Base-by-base conservation (phyloP, 2,888 invertebrate species). In the Macaria liturata region DNA sequence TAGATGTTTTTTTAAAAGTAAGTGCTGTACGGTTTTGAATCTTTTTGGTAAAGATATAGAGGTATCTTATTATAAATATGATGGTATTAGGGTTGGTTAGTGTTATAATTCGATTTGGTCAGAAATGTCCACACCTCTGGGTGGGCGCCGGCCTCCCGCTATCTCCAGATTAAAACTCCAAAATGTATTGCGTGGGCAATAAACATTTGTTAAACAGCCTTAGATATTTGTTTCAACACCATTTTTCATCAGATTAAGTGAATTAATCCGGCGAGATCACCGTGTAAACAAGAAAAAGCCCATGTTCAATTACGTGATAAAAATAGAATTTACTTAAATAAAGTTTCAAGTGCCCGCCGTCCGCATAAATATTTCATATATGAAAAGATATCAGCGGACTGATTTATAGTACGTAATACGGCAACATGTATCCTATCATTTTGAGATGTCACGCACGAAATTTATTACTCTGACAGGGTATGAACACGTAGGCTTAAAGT, bases 71-170 rank as follows among this genome's bases (percentile, higher is more conserved):
- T 59, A 54, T 46, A 57, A 40, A 46, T 37, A 57, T 57, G 59
- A 59, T 53, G 47, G 67, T 62, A 72, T 61, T 54, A 50, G 57
- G 62, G 66, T 65, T 69, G 70, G 71, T 80, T 78, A 67, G 61
- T 71, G 71, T 72, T 81, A 80, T 87, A 87, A 87, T 88, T 88
- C 81, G 87, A 87, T 88, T 86, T 88, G 77, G 83, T 84, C 75
- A 67, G 75, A 83, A 72, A 81, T 84, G 88, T 88, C 87, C 81
- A 86, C 86, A 86, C 86, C 88, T 88, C 81, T 88, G 91, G 90
- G 90, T 90, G 90, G 89, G 82, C 86, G 77, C 75, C 76, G 86
- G 80, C 74, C 86, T 79, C 88, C 88, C 84, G 88, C 88, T 78
- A 85, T 75, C 79, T 75, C 73, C 75, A 77, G 78, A 86, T 84